These are phyloP conservation scores for Egretta garzetta DNA, from an alignment of 2,113 vertebrate genomes.

Conservation along the genomic window DNA sequence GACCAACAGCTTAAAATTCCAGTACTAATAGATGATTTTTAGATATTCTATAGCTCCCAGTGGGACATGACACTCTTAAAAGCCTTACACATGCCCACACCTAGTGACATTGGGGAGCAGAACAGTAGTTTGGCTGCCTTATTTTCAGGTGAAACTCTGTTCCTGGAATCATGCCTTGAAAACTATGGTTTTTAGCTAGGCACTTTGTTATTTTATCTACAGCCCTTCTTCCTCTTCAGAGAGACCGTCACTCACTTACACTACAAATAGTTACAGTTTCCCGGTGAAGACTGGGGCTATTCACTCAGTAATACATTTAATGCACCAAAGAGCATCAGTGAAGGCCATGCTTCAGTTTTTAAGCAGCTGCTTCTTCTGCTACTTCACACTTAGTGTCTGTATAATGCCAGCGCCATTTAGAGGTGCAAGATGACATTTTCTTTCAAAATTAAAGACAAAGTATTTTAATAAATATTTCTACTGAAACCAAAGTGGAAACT, in stretches of 20 bases:
- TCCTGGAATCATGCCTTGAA: not conserved
- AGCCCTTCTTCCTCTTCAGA: not conserved
- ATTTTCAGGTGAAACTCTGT: not conserved
- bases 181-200: not conserved
- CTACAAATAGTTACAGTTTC: not conserved
- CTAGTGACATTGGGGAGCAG: fast-evolving
- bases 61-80: not conserved
- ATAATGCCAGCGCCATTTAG: not conserved
- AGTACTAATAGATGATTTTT: not conserved
- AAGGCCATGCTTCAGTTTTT: not conserved
- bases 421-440: not conserved
- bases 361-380: not conserved
- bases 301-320: not conserved
- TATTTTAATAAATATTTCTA: conserved; percentile 3
- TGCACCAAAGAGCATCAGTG: not conserved
- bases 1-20: not conserved
- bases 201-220: not conserved
- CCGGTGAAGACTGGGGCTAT: not conserved
- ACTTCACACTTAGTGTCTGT: not conserved
- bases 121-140: not conserved
- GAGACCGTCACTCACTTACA: not conserved
- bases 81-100: not conserved
- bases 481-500: not conserved
- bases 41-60: not conserved
- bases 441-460: not conserved